These are phyloP conservation scores for Phymatocera aterrima DNA, from an alignment of 2,888 invertebrate genomes.

Conservation along the genomic window DNA sequence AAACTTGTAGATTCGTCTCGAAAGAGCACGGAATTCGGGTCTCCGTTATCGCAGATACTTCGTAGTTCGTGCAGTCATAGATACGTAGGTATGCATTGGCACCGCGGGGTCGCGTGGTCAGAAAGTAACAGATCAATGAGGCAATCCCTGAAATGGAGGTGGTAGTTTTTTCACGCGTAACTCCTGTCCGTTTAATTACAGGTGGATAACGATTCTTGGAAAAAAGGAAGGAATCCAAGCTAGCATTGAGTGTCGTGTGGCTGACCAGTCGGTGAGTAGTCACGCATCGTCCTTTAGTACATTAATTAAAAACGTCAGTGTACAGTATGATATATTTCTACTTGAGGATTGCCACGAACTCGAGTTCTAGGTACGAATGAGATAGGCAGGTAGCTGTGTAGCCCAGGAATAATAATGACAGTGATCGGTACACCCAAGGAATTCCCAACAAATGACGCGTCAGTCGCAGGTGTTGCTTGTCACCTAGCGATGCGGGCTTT, in stretches of 20 bases:
- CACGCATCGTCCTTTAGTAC: conserved; percentile 9
- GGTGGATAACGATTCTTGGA: conserved; percentile 42
- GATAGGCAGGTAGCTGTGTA: neutral
- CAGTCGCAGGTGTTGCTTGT: conserved; percentile 43
- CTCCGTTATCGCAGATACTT: neutral
- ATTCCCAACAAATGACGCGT: conserved; percentile 46
- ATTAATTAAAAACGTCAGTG: conserved; percentile 36
- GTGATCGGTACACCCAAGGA: conserved; percentile 45
- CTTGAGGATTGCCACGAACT: neutral
- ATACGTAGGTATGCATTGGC: neutral
- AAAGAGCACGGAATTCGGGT: neutral
- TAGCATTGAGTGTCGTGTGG: neutral
- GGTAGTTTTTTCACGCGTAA: conserved; percentile 37
- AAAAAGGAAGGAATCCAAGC: conserved; percentile 34
- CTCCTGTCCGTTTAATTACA: conserved; percentile 42
- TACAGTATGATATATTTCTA: conserved; percentile 12
- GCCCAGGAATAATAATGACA: conserved; percentile 43
- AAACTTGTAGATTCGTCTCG: too few relatives aligned
- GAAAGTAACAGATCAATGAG: conserved; percentile 41
- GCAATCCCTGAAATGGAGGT: conserved; percentile 16
- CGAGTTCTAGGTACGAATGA: neutral
- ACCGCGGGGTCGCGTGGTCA: neutral
- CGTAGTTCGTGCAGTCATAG: neutral
- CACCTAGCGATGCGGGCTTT: conserved; percentile 41
- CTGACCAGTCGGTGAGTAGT: conserved; percentile 9